phyloP scores from a whole-genome alignment of 2,113 vertebrate species.

The Nothoprocta pentlandii region DNA sequence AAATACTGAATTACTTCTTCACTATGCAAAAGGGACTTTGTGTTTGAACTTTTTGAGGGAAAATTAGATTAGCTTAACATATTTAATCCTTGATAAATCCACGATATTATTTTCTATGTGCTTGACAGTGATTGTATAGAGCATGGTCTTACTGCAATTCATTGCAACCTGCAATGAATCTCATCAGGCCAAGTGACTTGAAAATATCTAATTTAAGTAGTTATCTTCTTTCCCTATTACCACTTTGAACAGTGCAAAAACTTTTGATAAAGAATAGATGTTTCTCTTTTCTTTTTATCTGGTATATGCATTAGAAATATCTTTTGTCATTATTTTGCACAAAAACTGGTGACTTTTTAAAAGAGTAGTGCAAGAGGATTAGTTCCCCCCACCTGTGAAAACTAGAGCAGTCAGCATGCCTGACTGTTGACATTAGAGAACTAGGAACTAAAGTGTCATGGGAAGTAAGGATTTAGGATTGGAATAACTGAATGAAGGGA shows the following conservation, averaged over 20 bases:
- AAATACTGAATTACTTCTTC: background rate
- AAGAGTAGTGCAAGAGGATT: background rate
- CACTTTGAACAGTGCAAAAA: rapidly evolving
- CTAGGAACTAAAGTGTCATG: background rate
- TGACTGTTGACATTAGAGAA: background rate
- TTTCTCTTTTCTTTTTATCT: background rate
- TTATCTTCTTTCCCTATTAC: background rate
- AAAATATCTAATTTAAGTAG: background rate
- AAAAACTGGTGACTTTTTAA: background rate
- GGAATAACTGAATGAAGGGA: background rate
- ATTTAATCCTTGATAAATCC: background rate
- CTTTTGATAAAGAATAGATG: background rate
- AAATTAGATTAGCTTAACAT: background rate
- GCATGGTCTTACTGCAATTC: no score
- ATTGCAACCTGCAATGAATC: background rate
- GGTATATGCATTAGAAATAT: background rate
- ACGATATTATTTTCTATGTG: background rate
- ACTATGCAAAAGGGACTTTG: background rate
- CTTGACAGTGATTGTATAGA: background rate
- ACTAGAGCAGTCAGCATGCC: background rate
- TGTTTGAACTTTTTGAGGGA: background rate
- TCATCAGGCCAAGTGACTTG: background rate
- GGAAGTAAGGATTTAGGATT: background rate
- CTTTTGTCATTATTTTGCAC: background rate
- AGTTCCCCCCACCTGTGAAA: background rate